Percentiles rank a stretch among this genome's conserved stretches.
Evolutionary conservation across 2,113 vertebrate species (phyloP).

Genomic region (cat (Felis catus)): DNA sequence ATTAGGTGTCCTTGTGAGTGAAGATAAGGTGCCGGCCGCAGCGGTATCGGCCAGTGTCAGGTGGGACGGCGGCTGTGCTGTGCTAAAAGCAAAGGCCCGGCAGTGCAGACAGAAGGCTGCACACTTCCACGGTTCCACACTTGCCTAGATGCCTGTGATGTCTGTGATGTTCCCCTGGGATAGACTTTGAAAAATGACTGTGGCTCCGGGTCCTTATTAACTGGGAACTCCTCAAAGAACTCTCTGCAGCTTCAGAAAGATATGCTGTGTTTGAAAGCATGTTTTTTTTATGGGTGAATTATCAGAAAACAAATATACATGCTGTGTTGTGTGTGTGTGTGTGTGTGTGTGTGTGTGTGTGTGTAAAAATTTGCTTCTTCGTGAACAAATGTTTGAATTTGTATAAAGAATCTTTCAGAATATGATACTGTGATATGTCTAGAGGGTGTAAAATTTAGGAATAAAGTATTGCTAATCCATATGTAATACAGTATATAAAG

Average conservation of each 20-base stretch:
- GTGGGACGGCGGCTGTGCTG: neutral
- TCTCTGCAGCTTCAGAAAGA: neutral
- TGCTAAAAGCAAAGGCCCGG: neutral
- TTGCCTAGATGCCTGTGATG: neutral
- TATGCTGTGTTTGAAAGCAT: neutral
- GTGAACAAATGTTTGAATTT: slow-evolving; percentile 13
- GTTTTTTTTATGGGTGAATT: neutral
- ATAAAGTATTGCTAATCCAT: neutral
- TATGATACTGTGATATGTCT: neutral
- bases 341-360: neutral
- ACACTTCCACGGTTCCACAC: neutral
- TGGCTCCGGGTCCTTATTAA: neutral
- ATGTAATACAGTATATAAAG: neutral
- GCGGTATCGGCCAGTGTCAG: neutral
- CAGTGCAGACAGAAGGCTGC: neutral
- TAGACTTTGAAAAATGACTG: neutral
- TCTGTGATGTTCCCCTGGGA: neutral
- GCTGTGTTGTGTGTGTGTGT: neutral
- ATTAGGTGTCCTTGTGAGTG: neutral
- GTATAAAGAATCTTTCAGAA: neutral
- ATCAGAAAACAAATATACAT: neutral
- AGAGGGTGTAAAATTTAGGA: neutral
- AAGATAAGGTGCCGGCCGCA: neutral
- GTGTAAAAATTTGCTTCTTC: neutral
- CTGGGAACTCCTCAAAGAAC: neutral